These are phyloP conservation scores for Microcebus murinus DNA, from an alignment of 2,113 vertebrate genomes.

Conservation along the genomic window DNA sequence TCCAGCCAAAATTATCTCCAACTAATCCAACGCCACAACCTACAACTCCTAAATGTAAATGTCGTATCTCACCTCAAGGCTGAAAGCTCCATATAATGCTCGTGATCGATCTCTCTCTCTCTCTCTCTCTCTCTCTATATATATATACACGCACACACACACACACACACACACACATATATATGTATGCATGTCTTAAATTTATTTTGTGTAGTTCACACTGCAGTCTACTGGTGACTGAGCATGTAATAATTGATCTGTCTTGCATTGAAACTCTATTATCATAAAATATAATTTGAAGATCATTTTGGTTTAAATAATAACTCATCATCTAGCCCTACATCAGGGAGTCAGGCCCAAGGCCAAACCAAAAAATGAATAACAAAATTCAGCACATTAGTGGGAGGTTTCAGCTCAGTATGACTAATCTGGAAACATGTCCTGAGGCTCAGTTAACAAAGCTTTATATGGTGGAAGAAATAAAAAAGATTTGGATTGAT, in stretches of 20 bases:
- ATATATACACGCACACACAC: not conserved
- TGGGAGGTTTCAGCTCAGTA: not conserved
- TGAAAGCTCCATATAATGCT: not conserved
- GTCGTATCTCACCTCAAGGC: not conserved
- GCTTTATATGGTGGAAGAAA: not conserved
- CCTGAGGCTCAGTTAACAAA: constrained; percentile 27
- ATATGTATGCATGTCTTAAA: not conserved
- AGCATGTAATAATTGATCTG: not conserved
- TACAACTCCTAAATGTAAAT: constrained; percentile 7
- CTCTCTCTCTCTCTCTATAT: no score
- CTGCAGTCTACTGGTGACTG: not conserved
- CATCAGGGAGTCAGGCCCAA: not conserved
- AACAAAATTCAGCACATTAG: not conserved
- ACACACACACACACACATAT: no score
- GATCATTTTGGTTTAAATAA: constrained; percentile 48
- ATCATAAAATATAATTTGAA: constrained; percentile 56
- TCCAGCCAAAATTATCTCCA: constrained; percentile 32
- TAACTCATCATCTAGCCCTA: not conserved
- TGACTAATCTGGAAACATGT: constrained; percentile 23
- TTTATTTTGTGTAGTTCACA: constrained; percentile 16
- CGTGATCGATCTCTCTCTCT: no score
- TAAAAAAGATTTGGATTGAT: constrained; percentile 1
- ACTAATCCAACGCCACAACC: constrained; percentile 16
- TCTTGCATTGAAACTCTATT: not conserved
- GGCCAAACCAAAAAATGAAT: constrained; percentile 49